Evolutionary conservation across 2,113 vertebrate genomes (phyloP).

Genomic region (Mohoua ochrocephala): DNA sequence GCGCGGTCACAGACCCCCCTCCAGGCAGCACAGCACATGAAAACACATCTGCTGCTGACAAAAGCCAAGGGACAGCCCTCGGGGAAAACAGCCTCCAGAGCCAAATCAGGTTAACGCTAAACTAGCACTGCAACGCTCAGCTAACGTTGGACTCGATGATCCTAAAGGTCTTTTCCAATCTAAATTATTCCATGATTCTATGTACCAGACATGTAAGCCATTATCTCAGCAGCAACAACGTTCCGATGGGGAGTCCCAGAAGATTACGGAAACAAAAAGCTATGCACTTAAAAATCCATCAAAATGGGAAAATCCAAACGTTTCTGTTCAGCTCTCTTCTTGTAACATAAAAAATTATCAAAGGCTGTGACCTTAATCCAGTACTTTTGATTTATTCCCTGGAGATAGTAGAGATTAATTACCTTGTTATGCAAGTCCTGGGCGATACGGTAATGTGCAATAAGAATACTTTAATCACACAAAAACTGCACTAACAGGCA

Average conservation of each 20-base stretch:
- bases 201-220: neutral
- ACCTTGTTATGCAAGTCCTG: neutral
- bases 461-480: neutral
- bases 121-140: neutral
- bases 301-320: neutral
- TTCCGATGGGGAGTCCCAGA: neutral
- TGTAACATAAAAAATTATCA: neutral
- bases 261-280: neutral
- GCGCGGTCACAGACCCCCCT: fast-evolving
- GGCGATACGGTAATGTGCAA: fast-evolving
- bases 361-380: neutral
- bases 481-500: neutral
- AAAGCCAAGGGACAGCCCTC: neutral
- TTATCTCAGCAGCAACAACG: fast-evolving
- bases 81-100: neutral
- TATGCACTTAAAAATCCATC: neutral
- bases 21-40: fast-evolving
- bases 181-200: neutral
- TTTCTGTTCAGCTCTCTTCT: neutral
- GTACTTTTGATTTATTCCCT: neutral
- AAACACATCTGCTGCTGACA: neutral
- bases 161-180: neutral
- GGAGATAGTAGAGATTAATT: neutral
- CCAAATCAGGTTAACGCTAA: neutral
- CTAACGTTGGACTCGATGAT: neutral